Conservation (phyloP, 1,140 invertebrate genomes). For the Heterodera schachtii region DNA sequence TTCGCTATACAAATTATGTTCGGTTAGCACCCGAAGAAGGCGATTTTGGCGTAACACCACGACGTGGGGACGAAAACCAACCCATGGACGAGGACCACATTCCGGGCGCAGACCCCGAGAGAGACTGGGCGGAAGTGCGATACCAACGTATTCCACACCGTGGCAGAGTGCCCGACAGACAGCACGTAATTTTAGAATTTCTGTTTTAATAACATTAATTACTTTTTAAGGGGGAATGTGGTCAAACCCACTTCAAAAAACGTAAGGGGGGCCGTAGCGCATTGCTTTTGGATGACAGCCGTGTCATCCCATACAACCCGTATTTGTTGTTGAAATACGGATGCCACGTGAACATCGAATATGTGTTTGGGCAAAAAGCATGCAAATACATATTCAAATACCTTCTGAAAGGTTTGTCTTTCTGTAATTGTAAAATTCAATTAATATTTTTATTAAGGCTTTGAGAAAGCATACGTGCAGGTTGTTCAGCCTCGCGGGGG, state of each 20-base stretch:
- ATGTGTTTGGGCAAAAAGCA: neutral
- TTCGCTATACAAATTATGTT: neutral
- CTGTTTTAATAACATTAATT: neutral
- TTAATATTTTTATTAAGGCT: neutral
- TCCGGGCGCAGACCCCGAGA: neutral
- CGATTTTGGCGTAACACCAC: neutral
- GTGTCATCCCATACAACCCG: neutral
- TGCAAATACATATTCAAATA: constrained; percentile 1
- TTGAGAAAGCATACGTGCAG: neutral
- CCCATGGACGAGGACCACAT: neutral
- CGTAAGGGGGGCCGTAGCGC: neutral
- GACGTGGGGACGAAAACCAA: neutral
- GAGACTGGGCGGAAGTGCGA: neutral
- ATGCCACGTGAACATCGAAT: no score
- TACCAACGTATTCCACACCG: neutral
- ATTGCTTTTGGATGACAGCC: neutral
- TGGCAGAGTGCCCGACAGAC: neutral
- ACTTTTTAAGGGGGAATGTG: neutral
- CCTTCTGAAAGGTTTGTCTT: neutral
- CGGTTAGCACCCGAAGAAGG: neutral
- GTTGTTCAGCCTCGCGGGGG: neutral
- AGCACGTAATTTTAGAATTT: neutral
- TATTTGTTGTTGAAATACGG: neutral
- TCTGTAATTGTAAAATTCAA: neutral
- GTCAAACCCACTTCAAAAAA: neutral